Base-by-base conservation (phyloP, 2,888 invertebrate species). In the Epinotia bilunana region DNA sequence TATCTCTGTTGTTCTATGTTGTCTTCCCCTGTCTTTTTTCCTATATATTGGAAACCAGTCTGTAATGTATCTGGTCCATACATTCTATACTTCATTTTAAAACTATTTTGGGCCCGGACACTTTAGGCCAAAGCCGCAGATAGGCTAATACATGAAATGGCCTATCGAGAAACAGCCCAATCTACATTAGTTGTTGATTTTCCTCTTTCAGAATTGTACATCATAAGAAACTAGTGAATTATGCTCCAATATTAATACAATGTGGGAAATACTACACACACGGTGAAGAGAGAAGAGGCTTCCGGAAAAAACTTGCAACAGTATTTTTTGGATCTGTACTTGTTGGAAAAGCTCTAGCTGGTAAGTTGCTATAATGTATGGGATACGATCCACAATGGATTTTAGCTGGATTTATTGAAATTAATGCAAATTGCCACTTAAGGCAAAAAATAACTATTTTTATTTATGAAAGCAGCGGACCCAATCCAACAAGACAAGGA, bases 301-400 rank as follows among this genome's bases (percentile, higher is more conserved):
- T 79, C 23, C 80, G 78, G 23, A 81, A 80, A 63, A 84, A 77
- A 73, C 53, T 85, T 3, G 80, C 82, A 2, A 63, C 83, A 7
- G 83, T 83, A 11, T 71, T 91, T 0, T 81, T 92, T 70, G 84
- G 91, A 58, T 86, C 91, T 5, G 85, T 89, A 2, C 74, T 92
- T 1, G 58, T 91, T 72, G 89, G 88, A 60, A 78, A 88, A 72
- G 80, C 84, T 57, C n/a, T 84, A 2, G 78, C 82, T 83, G 91
- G 92, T 91, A 81, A 53, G 70, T 67, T 58, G 11, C 58, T 6
- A 13, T 58, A 58, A 23, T 23, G 12, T 23, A 3, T 23, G 9
- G n/a, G 18, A 55, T n/a, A 9, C 7, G 9, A 7, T n/a, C 9
- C 9, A 4, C 9, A 18, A 9, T 18, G 9, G n/a, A 0, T 55